These are phyloP conservation scores for Tinamus guttatus DNA, from an alignment of 2,113 vertebrate genomes.

Conservation along the genomic window DNA sequence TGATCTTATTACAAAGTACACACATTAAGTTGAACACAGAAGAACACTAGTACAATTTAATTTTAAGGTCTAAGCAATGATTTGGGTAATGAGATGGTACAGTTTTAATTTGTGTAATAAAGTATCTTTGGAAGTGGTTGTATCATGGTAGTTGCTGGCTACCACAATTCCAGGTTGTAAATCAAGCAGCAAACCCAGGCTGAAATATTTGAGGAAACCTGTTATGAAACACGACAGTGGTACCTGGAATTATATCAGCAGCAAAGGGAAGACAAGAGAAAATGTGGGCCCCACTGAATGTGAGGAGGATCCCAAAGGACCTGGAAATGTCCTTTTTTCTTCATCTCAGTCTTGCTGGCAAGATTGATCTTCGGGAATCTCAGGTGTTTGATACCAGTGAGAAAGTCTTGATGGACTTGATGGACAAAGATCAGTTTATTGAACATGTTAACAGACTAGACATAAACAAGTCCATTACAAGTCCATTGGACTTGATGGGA, in stretches of 20 bases:
- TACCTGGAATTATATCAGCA: not conserved
- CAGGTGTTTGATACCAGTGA: not conserved
- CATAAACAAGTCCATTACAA: not conserved
- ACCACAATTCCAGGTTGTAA: not conserved
- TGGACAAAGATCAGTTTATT: not conserved
- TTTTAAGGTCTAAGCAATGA: not conserved
- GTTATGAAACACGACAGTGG: not conserved
- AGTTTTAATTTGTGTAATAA: not conserved
- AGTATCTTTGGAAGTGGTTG: not conserved
- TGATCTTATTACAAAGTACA: not conserved
- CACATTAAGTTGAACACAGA: not conserved
- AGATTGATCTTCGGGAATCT: not conserved
- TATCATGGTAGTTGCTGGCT: not conserved
- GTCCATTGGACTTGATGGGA: not conserved
- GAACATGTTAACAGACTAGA: not conserved
- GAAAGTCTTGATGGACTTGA: not conserved
- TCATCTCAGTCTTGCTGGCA: not conserved
- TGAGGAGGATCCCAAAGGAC: not conserved
- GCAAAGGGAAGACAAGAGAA: not conserved
- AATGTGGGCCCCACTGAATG: not conserved
- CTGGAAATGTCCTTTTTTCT: not conserved
- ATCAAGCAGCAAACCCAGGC: not conserved
- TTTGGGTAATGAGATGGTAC: not conserved
- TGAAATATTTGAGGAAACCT: not conserved
- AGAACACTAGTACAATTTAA: not conserved